Conservation (phyloP, 2,888 invertebrate genomes). For the Eupeodes luniger region DNA sequence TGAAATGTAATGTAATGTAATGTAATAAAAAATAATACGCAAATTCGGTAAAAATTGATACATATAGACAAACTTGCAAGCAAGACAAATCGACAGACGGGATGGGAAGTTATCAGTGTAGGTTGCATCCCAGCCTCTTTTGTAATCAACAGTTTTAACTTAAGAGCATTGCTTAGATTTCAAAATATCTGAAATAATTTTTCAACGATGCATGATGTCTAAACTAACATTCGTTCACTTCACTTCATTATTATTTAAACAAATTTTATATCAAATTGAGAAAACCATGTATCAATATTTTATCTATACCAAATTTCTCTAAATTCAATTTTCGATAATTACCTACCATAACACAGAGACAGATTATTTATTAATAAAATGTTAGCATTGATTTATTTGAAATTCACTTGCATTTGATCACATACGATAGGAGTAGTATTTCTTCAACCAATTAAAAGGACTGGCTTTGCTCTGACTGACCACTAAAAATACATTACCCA, state of each 20-base stretch:
- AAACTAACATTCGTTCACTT: neutral
- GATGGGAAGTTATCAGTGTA: no score
- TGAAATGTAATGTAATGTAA: no score
- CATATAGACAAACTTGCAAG: no score
- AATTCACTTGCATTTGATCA: conserved; percentile 36
- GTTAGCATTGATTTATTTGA: conserved; percentile 28
- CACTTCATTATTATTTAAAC: neutral
- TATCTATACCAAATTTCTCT: neutral
- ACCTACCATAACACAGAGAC: conserved; percentile 1
- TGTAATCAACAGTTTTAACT: no score
- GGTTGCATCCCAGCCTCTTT: no score
- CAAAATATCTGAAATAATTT: no score
- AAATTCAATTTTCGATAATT: conserved; percentile 2
- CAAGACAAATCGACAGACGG: no score
- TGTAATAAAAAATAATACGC: no score
- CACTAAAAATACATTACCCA: conserved; percentile 22
- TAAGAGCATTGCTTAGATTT: no score
- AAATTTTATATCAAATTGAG: neutral
- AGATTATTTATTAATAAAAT: conserved; percentile 11
- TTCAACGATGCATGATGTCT: no score
- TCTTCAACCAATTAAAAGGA: conserved; percentile 41
- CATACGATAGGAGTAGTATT: conserved; percentile 20
- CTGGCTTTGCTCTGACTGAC: conserved; percentile 41
- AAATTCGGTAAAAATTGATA: no score
- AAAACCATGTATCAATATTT: neutral